Conservation (phyloP, 2,113 vertebrate genomes). For the Semicossyphus pulcher region DNA sequence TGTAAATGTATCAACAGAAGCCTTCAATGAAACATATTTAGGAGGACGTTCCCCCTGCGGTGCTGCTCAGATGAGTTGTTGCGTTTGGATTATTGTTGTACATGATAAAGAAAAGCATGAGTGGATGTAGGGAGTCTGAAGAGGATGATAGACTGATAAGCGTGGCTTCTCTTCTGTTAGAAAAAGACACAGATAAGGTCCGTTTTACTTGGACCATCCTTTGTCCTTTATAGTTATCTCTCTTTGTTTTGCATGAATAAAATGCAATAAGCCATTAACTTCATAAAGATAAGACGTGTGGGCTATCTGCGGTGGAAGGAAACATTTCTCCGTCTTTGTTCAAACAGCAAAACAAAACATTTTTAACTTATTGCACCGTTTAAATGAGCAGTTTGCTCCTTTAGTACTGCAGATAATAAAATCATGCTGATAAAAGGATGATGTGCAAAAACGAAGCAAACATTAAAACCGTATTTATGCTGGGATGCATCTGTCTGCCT, state of each 20-base stretch:
- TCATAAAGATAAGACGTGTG: neutral
- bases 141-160: constrained; percentile 6
- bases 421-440: constrained; percentile 17
- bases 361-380: constrained; percentile 8
- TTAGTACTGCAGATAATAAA: neutral
- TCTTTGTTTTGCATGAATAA: neutral
- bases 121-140: constrained; percentile 6
- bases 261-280: constrained; percentile 8
- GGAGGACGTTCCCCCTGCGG: constrained; percentile 18
- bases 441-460: constrained; percentile 22
- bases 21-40: constrained; percentile 49
- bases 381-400: neutral
- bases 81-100: constrained; percentile 20
- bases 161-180: neutral
- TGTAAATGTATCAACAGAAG: constrained; percentile 40
- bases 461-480: constrained; percentile 18
- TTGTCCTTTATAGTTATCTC: neutral
- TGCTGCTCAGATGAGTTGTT: constrained; percentile 10
- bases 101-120: constrained; percentile 17
- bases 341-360: neutral
- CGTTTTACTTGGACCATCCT: neutral
- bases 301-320: neutral
- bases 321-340: neutral
- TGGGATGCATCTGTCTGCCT: constrained; percentile 22
- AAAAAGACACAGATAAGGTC: neutral